These are phyloP conservation scores for Pogonocherus hispidulus DNA, from an alignment of 2,888 invertebrate genomes.

Conservation along the genomic window DNA sequence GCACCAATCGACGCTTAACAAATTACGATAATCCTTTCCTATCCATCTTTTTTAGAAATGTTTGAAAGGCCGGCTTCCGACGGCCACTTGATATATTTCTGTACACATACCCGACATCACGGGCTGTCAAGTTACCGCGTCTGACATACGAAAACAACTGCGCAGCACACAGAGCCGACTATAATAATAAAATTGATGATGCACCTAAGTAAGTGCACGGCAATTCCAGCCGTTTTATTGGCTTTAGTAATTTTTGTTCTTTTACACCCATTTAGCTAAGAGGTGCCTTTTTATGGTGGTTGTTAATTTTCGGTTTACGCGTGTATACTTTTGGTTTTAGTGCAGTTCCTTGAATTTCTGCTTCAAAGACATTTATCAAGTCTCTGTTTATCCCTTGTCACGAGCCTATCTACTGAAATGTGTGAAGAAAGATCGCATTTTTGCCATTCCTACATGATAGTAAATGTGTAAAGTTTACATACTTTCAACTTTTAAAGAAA, in stretches of 20 bases:
- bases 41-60: constrained; percentile 50
- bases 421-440: too few species aligned
- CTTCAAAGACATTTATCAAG: constrained; percentile 36
- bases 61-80: constrained; percentile 54
- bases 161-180: constrained; percentile 11
- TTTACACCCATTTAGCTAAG: constrained; percentile 10
- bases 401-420: not conserved
- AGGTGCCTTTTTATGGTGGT: constrained; percentile 21
- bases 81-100: constrained; percentile 39
- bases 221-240: constrained; percentile 38
- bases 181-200: constrained; percentile 40
- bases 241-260: constrained; percentile 23
- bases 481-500: too few species aligned
- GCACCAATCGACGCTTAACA: constrained; percentile 39
- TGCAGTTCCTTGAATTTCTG: constrained; percentile 31
- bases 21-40: constrained; percentile 51
- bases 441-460: too few species aligned
- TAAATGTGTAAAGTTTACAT: too few species aligned
- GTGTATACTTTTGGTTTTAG: constrained; percentile 43
- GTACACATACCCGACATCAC: constrained; percentile 30
- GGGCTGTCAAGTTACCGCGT: constrained; percentile 23
- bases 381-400: constrained; percentile 25
- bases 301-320: constrained; percentile 40
- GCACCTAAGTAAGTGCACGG: constrained; percentile 29
- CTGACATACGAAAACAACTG: constrained; percentile 34